These are phyloP conservation scores for Ursus arctos DNA, from an alignment of 2,113 vertebrate species.

Conservation along the genomic window DNA sequence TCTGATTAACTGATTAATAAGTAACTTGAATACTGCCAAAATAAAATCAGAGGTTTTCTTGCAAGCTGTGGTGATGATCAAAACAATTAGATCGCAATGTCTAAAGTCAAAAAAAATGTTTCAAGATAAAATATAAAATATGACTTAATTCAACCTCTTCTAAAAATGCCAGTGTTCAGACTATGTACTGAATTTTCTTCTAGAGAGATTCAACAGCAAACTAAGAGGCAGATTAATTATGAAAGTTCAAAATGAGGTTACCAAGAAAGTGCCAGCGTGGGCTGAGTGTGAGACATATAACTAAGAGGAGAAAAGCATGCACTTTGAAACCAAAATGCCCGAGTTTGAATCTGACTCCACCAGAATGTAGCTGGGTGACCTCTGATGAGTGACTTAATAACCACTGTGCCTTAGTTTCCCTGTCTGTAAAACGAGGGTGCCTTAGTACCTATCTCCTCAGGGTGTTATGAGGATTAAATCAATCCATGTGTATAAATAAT, in stretches of 20 bases:
- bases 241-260: constrained; percentile 41
- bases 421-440: background rate
- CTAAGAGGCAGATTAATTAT: constrained; percentile 4
- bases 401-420: background rate
- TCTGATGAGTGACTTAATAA: constrained; percentile 28
- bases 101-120: background rate
- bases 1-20: constrained; percentile 13
- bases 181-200: constrained; percentile 20
- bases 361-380: background rate
- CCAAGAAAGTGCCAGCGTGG: background rate
- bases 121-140: constrained; percentile 39
- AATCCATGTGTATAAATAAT: background rate
- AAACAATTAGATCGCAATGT: background rate
- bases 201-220: constrained; percentile 30
- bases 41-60: background rate
- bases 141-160: background rate
- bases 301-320: background rate
- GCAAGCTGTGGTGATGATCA: background rate
- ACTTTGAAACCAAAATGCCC: constrained; percentile 40
- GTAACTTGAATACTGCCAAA: background rate
- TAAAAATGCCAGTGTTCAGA: background rate
- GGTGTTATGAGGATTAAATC: background rate
- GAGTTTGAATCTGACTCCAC: background rate
- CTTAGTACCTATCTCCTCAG: background rate
- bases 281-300: background rate